These are phyloP conservation scores for Brachionus rubens DNA, from an alignment of 1,140 invertebrate genomes.

Conservation along the genomic window DNA sequence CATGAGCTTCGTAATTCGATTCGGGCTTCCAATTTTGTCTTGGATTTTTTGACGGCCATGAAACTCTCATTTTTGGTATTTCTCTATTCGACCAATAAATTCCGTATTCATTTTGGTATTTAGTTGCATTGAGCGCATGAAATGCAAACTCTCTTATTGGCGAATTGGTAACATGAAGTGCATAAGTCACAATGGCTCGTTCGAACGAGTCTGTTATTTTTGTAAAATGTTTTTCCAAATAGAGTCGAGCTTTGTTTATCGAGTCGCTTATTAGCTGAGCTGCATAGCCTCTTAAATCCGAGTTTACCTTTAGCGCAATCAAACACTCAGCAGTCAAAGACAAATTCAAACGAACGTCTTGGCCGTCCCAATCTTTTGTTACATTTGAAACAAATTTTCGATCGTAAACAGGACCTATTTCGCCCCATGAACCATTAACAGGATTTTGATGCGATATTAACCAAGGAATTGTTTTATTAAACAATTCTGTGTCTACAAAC, in stretches of 20 bases:
- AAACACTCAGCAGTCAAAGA: slow-evolving; percentile 46
- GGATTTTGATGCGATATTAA: slow-evolving; percentile 53
- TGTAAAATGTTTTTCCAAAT: slow-evolving; percentile 76
- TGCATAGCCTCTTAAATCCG: slow-evolving; percentile 53
- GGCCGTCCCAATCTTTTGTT: not conserved
- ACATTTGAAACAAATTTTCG: too few relatives aligned
- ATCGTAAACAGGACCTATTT: slow-evolving; percentile 52
- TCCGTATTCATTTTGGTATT: slow-evolving; percentile 51
- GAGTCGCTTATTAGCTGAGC: slow-evolving; percentile 47
- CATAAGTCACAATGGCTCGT: slow-evolving; percentile 80
- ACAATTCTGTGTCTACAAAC: slow-evolving; percentile 54
- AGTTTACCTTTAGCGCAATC: slow-evolving; percentile 48
- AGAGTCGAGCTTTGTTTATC: slow-evolving; percentile 67
- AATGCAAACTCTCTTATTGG: slow-evolving; percentile 76
- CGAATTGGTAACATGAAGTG: slow-evolving; percentile 75
- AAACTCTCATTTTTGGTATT: slow-evolving; percentile 66
- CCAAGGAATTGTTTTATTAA: slow-evolving; percentile 55
- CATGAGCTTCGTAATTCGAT: slow-evolving; percentile 81
- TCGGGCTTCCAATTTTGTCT: slow-evolving; percentile 72
- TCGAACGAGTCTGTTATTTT: slow-evolving; percentile 74
- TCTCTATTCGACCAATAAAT: slow-evolving; percentile 37
- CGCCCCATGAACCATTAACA: slow-evolving; percentile 54
- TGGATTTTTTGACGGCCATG: slow-evolving; percentile 77
- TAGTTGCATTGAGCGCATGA: slow-evolving; percentile 65
- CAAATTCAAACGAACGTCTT: slow-evolving; percentile 36